Conservation (phyloP, 2,113 vertebrate species). For the Gymnocephalus cernua region DNA sequence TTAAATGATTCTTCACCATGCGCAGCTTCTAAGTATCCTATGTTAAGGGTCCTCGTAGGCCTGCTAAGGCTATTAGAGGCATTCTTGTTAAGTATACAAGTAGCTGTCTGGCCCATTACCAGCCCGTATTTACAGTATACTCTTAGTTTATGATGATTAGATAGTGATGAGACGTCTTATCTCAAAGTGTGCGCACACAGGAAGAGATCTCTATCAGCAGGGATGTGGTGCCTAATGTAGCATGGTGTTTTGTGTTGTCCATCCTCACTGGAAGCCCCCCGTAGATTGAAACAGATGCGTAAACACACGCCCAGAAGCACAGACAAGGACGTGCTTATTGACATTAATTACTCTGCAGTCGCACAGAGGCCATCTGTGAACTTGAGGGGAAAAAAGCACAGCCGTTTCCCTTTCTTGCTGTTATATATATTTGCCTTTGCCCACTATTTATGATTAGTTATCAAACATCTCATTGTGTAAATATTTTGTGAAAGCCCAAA, state of each 20-base stretch:
- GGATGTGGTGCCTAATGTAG: conserved; percentile 57
- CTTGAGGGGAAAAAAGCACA: neutral
- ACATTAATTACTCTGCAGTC: conserved; percentile 30
- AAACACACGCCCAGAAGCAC: conserved; percentile 22
- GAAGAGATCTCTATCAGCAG: conserved; percentile 64
- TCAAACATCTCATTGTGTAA: no score
- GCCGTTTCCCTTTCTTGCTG: neutral
- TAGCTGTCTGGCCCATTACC: conserved; percentile 44
- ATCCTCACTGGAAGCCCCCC: conserved; percentile 26
- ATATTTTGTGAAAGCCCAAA: no score
- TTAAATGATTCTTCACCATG: neutral
- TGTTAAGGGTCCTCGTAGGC: conserved; percentile 8
- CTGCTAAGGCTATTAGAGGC: neutral
- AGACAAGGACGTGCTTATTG: conserved; percentile 34
- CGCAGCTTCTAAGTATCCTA: neutral
- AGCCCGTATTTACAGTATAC: conserved; percentile 56
- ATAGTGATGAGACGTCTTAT: conserved; percentile 40
- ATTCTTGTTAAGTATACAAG: conserved; percentile 35
- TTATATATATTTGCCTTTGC: no score
- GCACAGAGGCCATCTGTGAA: conserved; percentile 29
- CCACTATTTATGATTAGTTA: no score
- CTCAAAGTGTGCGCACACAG: conserved; percentile 44
- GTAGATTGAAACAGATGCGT: conserved; percentile 53
- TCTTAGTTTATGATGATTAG: conserved; percentile 50
- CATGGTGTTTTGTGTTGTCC: conserved; percentile 45